Percentiles rank a stretch among this genome's conserved stretches.
phyloP scores from a whole-genome alignment of 2,888 invertebrate species.

The Drosophila kuntzei region DNA sequence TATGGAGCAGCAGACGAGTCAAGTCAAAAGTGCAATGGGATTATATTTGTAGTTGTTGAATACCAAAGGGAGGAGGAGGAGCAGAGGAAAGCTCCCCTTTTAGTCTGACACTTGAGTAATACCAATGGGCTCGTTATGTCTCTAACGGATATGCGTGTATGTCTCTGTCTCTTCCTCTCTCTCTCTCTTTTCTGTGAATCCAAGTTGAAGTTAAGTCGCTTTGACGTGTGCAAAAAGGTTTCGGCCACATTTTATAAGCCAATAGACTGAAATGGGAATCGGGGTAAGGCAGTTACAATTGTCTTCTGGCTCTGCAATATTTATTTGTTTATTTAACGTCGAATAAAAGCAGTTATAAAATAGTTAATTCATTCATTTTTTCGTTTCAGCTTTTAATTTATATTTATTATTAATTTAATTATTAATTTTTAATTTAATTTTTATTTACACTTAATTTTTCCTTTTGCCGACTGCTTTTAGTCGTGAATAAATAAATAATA shows the following conservation, averaged over 20 bases:
- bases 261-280: not conserved
- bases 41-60: slow-evolving; percentile 35
- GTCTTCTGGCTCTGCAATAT: not conserved
- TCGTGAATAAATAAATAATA: too few species aligned
- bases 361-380: too few species aligned
- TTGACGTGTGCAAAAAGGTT: slow-evolving; percentile 52
- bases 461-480: too few species aligned
- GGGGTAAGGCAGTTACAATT: slow-evolving; percentile 3
- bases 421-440: too few species aligned
- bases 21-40: slow-evolving; percentile 69
- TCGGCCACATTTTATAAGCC: slow-evolving; percentile 14
- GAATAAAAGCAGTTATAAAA: too few species aligned
- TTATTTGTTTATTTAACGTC: too few species aligned
- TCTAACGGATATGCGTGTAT: slow-evolving; percentile 55
- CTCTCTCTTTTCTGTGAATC: not conserved
- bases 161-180: not conserved
- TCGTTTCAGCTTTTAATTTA: too few species aligned
- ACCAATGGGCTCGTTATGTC: slow-evolving; percentile 57
- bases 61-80: not conserved
- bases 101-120: slow-evolving; percentile 37
- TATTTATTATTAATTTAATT: too few species aligned
- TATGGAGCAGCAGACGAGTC: slow-evolving; percentile 57
- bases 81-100: slow-evolving; percentile 3
- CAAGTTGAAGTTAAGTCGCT: slow-evolving; percentile 38
- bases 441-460: too few species aligned